phyloP scores from a whole-genome alignment of 1,140 invertebrate species.

The Drosophila athabasca region DNA sequence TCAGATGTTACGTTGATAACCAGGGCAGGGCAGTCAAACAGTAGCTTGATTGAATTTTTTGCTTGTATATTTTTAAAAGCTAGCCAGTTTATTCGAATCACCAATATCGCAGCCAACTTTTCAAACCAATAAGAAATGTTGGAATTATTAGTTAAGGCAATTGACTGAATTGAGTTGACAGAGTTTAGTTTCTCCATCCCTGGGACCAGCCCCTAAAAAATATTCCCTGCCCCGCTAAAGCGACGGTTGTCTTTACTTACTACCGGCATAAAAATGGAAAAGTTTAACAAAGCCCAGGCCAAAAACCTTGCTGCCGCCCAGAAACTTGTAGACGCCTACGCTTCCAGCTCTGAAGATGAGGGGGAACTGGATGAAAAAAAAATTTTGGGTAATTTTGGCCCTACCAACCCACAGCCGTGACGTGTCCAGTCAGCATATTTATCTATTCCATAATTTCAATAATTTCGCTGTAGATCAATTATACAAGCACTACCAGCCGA shows the following conservation, averaged over 20 bases:
- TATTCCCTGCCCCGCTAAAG: too few relatives aligned
- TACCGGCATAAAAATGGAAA: slow-evolving; percentile 59
- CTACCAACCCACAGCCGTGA: slow-evolving; percentile 23
- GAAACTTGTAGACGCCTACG: slow-evolving; percentile 84
- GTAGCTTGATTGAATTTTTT: too few relatives aligned
- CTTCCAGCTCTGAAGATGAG: slow-evolving; percentile 86
- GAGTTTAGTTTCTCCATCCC: too few relatives aligned
- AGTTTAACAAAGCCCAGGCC: slow-evolving; percentile 84
- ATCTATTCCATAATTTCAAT: not conserved
- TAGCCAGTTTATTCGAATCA: too few relatives aligned
- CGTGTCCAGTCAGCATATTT: slow-evolving; percentile 41
- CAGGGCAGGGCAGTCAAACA: slow-evolving; percentile 17
- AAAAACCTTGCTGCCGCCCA: slow-evolving; percentile 86
- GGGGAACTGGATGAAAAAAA: slow-evolving; percentile 85
- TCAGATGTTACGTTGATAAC: slow-evolving; percentile 22
- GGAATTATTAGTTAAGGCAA: too few relatives aligned
- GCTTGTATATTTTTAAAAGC: too few relatives aligned
- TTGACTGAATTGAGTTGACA: too few relatives aligned
- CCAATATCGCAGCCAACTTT: too few relatives aligned
- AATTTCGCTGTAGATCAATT: slow-evolving; percentile 42
- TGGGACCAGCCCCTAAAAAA: too few relatives aligned
- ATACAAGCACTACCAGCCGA: slow-evolving; percentile 62
- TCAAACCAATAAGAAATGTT: too few relatives aligned
- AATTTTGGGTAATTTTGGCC: slow-evolving; percentile 83
- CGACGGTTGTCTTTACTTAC: too few relatives aligned